phyloP scores from a whole-genome alignment of 2,797 vertebrate species.

The Tangara arthus region DNA sequence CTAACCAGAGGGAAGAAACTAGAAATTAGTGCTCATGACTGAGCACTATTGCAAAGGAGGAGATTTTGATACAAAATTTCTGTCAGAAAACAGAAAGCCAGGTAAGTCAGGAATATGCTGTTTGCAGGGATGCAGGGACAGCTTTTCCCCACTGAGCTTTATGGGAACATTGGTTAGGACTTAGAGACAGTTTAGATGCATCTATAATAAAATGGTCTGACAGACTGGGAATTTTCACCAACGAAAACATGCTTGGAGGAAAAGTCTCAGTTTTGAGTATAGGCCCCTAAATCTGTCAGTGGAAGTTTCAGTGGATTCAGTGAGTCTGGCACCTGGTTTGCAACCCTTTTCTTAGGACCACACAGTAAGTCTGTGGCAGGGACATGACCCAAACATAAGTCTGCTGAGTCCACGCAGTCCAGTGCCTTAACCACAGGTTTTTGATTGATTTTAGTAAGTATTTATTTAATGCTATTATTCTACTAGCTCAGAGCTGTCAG shows the following conservation, averaged over 20 bases:
- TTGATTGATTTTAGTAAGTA: not conserved
- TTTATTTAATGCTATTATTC: not conserved
- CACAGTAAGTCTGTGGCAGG: not conserved
- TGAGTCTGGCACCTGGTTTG: not conserved
- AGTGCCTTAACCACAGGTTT: not conserved
- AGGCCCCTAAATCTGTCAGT: not conserved
- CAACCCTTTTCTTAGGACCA: not conserved
- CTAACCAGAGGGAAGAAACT: not conserved
- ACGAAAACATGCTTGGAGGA: not conserved
- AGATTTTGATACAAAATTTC: not conserved
- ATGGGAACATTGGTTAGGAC: not conserved
- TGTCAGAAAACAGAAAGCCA: not conserved
- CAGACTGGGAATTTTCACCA: not conserved
- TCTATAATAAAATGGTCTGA: not conserved
- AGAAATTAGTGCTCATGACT: not conserved
- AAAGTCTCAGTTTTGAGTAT: not conserved
- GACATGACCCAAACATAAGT: not conserved
- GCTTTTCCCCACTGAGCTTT: not conserved
- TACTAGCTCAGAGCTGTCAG: not conserved
- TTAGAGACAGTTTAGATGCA: not conserved
- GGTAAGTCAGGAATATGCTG: not conserved
- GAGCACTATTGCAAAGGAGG: not conserved
- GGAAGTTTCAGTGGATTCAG: not conserved
- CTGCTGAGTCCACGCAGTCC: not conserved
- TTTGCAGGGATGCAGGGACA: not conserved